Evolutionary conservation across 2,888 invertebrate genomes (phyloP), one percentile per base, ranked within the genome.

Genomic region (Plutella xylostella): DNA sequence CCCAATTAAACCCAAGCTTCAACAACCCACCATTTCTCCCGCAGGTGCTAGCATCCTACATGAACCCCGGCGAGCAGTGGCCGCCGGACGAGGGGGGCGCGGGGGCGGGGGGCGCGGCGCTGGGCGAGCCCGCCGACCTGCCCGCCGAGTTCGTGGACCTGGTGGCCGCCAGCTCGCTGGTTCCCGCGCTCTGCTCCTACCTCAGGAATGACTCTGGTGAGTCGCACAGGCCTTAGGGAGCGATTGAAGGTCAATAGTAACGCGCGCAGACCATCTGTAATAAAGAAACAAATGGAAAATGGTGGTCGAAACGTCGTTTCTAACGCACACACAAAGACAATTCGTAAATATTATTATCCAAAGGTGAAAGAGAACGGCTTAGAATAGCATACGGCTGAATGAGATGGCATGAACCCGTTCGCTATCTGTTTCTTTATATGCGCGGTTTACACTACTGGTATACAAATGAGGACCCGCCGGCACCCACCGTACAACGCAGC

Each of bases 101-200:
- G 15, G 78, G 72, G 21, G 64, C 68, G 51, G 62, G 50, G 7
- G 53, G 65, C 41, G 51, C 48, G 19, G 60, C 75, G 73, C 64
- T 63, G 9, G 22, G 15, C 18, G 45, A 45, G 21, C 14, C 30
- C 6, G 25, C 20, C 18, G 37, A 41, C 18, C 20, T 33, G 17
- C 93, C 94, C 0, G 59, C 86, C 0, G 86, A 90, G 54, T 93
- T 96, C 68, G 83, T 90, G 18, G 91, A 93, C 49, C 85, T 96
- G 25, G 68, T 97, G 15, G 88, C 90, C 35, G 87, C 90, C 63
- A 96, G 96, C 48, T 93, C 94, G 58, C 85, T 97, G 17, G 86
- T 97, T 50, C 93, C 94, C 17, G 95, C 94, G 18, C 86, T 96
- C 20, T 93, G 94, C 60, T 95, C 95, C 0, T 97, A 97, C 66